Evolutionary conservation across 2,113 vertebrate species (phyloP).

Genomic region (Plecturocebus donacophilus): DNA sequence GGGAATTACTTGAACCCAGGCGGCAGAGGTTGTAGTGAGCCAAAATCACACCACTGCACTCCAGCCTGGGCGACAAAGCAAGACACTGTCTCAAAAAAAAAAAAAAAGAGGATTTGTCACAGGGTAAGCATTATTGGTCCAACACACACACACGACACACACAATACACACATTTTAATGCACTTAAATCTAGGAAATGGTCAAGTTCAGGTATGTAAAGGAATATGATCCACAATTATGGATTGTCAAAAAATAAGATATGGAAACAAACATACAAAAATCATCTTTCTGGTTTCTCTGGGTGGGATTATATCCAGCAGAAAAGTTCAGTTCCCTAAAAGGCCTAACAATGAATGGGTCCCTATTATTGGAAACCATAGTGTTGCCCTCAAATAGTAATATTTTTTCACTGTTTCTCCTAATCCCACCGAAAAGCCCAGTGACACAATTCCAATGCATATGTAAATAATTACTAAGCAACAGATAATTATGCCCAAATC

Average conservation of each 20-base stretch:
- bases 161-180: neutral
- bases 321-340: neutral
- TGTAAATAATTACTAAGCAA: slow-evolving; percentile 84
- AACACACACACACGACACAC: neutral
- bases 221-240: neutral
- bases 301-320: neutral
- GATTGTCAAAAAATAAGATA: neutral
- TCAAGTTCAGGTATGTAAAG: neutral
- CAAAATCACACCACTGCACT: too few relatives aligned
- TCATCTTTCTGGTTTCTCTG: neutral
- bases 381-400: slow-evolving; percentile 13
- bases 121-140: neutral
- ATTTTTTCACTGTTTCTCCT: slow-evolving; percentile 60
- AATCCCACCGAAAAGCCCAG: slow-evolving; percentile 46
- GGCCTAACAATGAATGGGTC: neutral
- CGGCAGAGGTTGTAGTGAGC: too few relatives aligned
- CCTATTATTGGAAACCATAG: slow-evolving; percentile 62
- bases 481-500: slow-evolving; percentile 86
- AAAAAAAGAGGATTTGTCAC: neutral
- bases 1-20: too few relatives aligned
- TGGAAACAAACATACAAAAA: neutral
- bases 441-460: slow-evolving; percentile 77
- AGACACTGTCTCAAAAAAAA: too few relatives aligned
- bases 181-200: neutral
- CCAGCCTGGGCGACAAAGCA: too few relatives aligned